These are phyloP conservation scores for Falco peregrinus DNA, from an alignment of 2,797 vertebrate species.

Conservation along the genomic window DNA sequence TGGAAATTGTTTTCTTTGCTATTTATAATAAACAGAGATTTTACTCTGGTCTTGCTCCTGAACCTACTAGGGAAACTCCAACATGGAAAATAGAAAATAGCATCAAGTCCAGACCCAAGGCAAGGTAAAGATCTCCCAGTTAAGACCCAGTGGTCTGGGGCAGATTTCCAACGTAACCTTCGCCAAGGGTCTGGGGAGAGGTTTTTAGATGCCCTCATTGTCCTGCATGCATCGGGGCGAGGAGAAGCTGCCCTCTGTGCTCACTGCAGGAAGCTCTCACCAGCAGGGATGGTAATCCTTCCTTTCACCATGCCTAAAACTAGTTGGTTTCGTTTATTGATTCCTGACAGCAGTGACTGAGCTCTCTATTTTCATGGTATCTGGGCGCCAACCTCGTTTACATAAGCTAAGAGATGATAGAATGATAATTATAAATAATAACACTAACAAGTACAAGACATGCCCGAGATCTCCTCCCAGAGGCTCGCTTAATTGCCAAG, in stretches of 20 bases:
- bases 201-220: background rate
- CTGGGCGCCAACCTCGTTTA: background rate
- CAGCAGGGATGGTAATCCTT: background rate
- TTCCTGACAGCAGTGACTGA: background rate
- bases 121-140: background rate
- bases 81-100: background rate
- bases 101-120: background rate
- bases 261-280: background rate
- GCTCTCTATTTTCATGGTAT: background rate
- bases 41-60: background rate
- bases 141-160: background rate
- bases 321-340: background rate
- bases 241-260: background rate
- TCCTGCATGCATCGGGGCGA: accelerated
- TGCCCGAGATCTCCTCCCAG: slow-evolving; percentile 36
- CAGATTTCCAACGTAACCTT: background rate
- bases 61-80: background rate
- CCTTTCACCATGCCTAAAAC: background rate
- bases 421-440: slow-evolving; percentile 30
- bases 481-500: background rate
- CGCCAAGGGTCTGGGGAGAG: background rate
- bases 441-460: background rate
- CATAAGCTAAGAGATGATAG: background rate
- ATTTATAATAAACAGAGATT: background rate
- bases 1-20: background rate